Evolutionary conservation across 2,888 invertebrate species (phyloP), one percentile per base, ranked within the genome.

Genomic region (Allacma fusca): DNA sequence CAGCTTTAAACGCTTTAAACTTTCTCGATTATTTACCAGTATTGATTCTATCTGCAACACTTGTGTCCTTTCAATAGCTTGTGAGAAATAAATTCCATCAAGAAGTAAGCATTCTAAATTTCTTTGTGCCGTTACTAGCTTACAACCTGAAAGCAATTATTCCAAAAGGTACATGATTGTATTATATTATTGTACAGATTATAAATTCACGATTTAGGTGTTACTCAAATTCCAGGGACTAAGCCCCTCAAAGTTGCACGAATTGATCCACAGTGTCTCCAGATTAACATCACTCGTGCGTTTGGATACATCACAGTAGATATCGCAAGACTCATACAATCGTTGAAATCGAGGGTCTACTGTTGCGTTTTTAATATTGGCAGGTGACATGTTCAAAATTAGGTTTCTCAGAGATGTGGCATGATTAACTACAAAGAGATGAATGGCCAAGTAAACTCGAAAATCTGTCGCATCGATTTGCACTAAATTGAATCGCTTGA

Each of bases 201-300:
- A 43, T 21, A 43, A 69, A 43, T 69, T 40, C 16, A 69, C 9
- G n/a, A 69, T 23, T 50, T 50, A 29, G 9, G 12, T 16, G 1
- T 9, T 50, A 75, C 75, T 68, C 29, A 75, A 26, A 75, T 75
- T 75, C 75, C 75, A 75, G 1, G 75, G 75, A 16, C 68, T 69
- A 23, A 69, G 29, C 9, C 75, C 75, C 29, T 75, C 75, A 65
- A 40, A 75, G 28, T 75, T 75, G 50, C 28, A 23, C 9, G 75
- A 67, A 28, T 75, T 75, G 16, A 75, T 69, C 75, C 75, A 75
- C 24, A 75, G 5, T 12, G 75, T 75, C n/a, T 75, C 75, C 13
- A 75, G 43, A 1, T 40, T 13, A n/a, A 74, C 74, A 13, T 24
- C 13, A n/a, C 4, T 1, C 9, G 40, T n/a, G 21, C 64, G 40